Conservation (phyloP, 2,888 invertebrate species). For the Drosophila parthenogenetica region DNA sequence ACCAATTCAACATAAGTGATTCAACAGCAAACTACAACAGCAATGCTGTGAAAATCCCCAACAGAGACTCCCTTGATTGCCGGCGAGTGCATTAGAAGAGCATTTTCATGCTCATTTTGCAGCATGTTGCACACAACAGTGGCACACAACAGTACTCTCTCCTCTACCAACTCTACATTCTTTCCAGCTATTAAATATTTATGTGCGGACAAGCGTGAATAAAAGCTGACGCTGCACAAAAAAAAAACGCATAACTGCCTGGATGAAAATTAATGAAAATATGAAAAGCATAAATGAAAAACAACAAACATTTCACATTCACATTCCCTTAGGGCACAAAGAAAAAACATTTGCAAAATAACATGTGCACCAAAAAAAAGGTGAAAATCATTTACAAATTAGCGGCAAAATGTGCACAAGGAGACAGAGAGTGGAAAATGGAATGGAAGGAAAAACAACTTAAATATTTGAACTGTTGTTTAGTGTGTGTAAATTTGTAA, state of each 20-base stretch:
- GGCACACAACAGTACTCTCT: not conserved
- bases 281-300: constrained; percentile 16
- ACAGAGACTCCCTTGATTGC: constrained; percentile 8
- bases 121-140: constrained; percentile 14
- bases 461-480: constrained; percentile 33
- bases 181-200: constrained; percentile 9
- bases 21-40: constrained; percentile 17
- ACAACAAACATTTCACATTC: constrained; percentile 13
- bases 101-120: constrained; percentile 34
- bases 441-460: constrained; percentile 6
- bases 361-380: constrained; percentile 1
- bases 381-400: constrained; percentile 72
- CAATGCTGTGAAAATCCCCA: constrained; percentile 7
- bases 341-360: constrained; percentile 7
- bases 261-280: constrained; percentile 33
- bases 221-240: constrained; percentile 40
- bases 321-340: constrained; percentile 3
- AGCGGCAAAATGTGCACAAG: constrained; percentile 53
- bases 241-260: constrained; percentile 19
- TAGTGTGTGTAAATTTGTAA: constrained; percentile 28
- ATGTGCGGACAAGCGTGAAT: constrained; percentile 44
- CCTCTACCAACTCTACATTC: not conserved
- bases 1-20: constrained; percentile 81
- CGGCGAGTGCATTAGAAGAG: constrained; percentile 23
- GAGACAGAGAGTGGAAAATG: constrained; percentile 4